Percentiles rank a stretch among this genome's conserved stretches.
These are phyloP conservation scores for Deilephila porcellus DNA, from an alignment of 2,888 invertebrate genomes.

Conservation along the genomic window DNA sequence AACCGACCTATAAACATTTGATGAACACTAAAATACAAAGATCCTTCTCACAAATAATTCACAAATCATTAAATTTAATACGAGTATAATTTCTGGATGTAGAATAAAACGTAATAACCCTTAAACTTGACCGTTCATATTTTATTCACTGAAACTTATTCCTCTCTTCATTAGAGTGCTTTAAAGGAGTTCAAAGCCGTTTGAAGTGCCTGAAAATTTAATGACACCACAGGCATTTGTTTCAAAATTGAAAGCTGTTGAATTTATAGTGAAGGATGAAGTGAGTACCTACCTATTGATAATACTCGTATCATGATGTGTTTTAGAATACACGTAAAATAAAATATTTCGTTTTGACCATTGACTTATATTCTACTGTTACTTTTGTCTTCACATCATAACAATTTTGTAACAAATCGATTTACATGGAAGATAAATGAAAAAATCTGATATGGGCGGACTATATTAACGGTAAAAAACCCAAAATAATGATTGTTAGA, in stretches of 20 bases:
- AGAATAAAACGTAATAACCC: not conserved
- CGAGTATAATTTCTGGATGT: not conserved
- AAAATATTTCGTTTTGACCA: no score
- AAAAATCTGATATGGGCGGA: no score
- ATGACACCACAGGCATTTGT: not conserved
- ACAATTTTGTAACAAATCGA: no score
- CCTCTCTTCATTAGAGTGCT: not conserved
- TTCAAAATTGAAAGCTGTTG: not conserved
- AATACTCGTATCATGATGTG: no score
- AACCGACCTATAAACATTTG: not conserved
- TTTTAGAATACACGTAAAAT: no score
- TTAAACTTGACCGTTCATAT: not conserved
- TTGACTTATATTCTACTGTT: no score
- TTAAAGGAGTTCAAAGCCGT: not conserved
- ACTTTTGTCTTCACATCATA: no score
- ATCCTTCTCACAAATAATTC: not conserved
- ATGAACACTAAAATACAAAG: not conserved
- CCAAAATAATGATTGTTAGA: no score
- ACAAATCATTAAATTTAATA: not conserved
- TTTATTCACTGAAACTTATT: not conserved
- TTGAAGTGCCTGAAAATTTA: not conserved
- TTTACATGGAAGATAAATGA: no score
- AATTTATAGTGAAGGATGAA: no score
- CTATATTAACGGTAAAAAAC: no score
- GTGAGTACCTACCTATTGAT: no score